Base-by-base conservation (phyloP, 1,140 invertebrate species). In the Zaprionus inermis region DNA sequence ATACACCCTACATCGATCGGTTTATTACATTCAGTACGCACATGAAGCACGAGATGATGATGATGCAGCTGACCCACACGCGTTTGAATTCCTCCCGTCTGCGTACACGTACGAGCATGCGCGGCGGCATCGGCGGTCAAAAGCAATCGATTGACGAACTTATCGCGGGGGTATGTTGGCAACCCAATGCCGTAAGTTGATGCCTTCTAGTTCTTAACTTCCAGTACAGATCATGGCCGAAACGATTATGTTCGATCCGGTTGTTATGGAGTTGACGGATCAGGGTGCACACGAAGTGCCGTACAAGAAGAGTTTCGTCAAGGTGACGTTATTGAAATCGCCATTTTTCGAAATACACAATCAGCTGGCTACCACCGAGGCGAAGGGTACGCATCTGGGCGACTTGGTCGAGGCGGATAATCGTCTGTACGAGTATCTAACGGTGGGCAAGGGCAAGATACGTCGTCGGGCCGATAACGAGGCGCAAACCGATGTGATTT, bases 391-490 rank as follows among this genome's bases (percentile, higher is more conserved):
- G 0, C 55, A 88, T 0, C 94, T 95, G 75, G 95, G 93, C 24
- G 83, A 91, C 16, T 56, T 52, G 0, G 93, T 94, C 0, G 93
- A 95, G 77, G 85, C 93, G 59, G 93, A 95, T 59, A 96, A 96
- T 85, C 93, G 94, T 22, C 89, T 91, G 49, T 96, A 96, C 60
- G 94, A 95, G n/a, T 94, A 94, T 55, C 93, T 96, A 22, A 96
- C 94, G 0, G 78, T 93, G 0, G 95, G 94, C 7, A 94, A 94
- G 61, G 95, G 95, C 0, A 93, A 94, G 44, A 93, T 95, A 73
- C 92, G 95, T 28, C 96, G 96, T 91, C 93, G 94, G 41, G 92
- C 94, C 0, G 91, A 94, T 14, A 93, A 94, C 9, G 95, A 96
- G 86, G 94, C 95, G 0, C 96, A 97, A 84, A 96, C 96, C 0